These are phyloP conservation scores for Cherax destructor DNA, from an alignment of 1,140 invertebrate genomes.

Conservation along the genomic window DNA sequence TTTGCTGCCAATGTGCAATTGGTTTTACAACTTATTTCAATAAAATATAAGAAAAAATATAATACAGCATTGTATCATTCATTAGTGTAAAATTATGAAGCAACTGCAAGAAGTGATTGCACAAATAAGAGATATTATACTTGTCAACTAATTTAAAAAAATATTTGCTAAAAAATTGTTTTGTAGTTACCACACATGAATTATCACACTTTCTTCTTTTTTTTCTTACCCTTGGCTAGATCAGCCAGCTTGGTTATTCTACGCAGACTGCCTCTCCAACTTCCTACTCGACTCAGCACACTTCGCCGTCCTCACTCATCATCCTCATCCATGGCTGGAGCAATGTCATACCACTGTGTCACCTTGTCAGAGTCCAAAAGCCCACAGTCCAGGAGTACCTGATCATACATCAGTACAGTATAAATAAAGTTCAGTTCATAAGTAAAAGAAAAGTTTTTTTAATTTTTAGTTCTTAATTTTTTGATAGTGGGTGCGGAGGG, in stretches of 20 bases:
- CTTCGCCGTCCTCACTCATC: constrained; percentile 68
- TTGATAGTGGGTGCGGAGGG: too few relatives aligned
- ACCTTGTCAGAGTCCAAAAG: constrained; percentile 82
- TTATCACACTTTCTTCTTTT: constrained; percentile 12
- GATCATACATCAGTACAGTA: constrained; percentile 72
- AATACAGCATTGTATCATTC: too few relatives aligned
- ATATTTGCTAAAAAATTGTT: neutral
- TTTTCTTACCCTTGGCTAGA: constrained; percentile 47
- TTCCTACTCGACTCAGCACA: constrained; percentile 56
- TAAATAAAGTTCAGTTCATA: too few relatives aligned
- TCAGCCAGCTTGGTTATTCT: constrained; percentile 33
- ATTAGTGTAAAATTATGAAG: too few relatives aligned
- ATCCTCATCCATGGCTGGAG: constrained; percentile 77
- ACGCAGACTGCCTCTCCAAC: constrained; percentile 44
- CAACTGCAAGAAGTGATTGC: neutral
- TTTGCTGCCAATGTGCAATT: too few relatives aligned
- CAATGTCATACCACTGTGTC: constrained; percentile 84
- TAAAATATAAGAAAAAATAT: too few relatives aligned
- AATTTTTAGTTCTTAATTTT: too few relatives aligned
- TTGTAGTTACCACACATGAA: neutral
- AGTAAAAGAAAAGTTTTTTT: too few relatives aligned
- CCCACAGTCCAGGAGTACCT: constrained; percentile 82
- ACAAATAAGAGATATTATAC: neutral
- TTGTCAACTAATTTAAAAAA: neutral
- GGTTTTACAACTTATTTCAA: too few relatives aligned